Evolutionary conservation across 2,113 vertebrate genomes (phyloP).

Genomic region (Cacatua alba): DNA sequence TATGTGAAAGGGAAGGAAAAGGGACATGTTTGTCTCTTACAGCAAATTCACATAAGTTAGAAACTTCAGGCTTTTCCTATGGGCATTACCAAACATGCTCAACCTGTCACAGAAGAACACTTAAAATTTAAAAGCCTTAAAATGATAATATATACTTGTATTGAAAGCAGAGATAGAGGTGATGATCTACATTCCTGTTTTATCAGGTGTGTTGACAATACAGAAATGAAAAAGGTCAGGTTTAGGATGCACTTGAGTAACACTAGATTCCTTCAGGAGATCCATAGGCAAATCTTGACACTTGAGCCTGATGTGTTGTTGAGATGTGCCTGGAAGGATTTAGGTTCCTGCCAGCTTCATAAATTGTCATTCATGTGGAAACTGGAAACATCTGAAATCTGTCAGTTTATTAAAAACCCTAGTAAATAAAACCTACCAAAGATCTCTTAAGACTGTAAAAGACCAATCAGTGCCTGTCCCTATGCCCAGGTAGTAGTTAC

Average conservation of each 20-base stretch:
- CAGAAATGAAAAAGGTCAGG: accelerated
- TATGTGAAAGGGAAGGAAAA: background rate
- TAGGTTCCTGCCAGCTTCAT: background rate
- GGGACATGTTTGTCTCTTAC: background rate
- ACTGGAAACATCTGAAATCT: background rate
- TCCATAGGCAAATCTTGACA: background rate
- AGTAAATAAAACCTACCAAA: background rate
- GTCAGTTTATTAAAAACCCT: background rate
- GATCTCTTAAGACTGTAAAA: background rate
- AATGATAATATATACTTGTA: background rate
- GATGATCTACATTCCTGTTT: background rate
- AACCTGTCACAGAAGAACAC: background rate
- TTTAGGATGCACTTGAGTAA: background rate
- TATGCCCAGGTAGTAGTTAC: accelerated
- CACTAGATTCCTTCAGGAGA: background rate
- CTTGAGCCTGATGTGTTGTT: background rate
- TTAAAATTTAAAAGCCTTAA: background rate
- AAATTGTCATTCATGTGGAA: background rate
- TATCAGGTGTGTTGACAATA: background rate
- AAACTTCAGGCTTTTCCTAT: background rate
- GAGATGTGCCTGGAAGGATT: background rate
- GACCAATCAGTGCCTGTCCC: background rate
- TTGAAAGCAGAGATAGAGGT: background rate
- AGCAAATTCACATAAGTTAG: background rate
- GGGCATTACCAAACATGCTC: background rate